Evolutionary conservation across 37 sponge, comb jelly and placozoan species (phyloP), one percentile per base, ranked within the genome.

Genomic region (Ianthella basta): DNA sequence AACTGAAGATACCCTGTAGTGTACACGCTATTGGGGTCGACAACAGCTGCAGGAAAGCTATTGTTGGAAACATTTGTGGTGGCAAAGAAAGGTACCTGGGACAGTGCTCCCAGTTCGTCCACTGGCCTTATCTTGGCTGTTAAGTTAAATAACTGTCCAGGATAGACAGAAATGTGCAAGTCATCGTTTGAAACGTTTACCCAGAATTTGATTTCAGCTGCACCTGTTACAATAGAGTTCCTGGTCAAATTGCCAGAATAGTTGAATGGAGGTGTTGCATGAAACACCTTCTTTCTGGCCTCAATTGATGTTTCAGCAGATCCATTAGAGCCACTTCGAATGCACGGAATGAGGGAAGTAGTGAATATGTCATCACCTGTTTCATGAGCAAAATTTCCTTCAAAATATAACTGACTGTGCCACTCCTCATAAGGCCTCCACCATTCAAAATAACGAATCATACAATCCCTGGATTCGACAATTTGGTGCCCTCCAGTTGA

Each of bases 111-210:
- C 70, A 69, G 4, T 30, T 69, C 70, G 25, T 69, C 70, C 34
- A 32, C 4, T 18, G 70, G 70, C 29, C 15, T 32, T 1, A 69
- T 34, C 10, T 30, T 13, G 70, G 18, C 1, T n/a, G 34, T 30
- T 18, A 69, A 33, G 70, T 69, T 69, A 30, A 34, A 30, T 30
- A 69, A 1, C 33, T 69, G 35, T 69, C 70, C 70, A 30, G 70
- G 70, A 30, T 34, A 44, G 6, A 44, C 3, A 10, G 50, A 44
- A 44, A 44, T 10, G 50, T 44, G 50, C 50, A 44, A 44, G 3
- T 10, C 50, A 44, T 44, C n/a, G n/a, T 44, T 44, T 44, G 50
- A 8, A n/a, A n/a, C n/a, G n/a, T n/a, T n/a, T n/a, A n/a, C n/a
- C n/a, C n/a, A 44, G 50, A 44, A 44, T 44, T 3, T 44, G 50